Conservation (phyloP, 2,797 vertebrate genomes). For the Cyprinella venusta region DNA sequence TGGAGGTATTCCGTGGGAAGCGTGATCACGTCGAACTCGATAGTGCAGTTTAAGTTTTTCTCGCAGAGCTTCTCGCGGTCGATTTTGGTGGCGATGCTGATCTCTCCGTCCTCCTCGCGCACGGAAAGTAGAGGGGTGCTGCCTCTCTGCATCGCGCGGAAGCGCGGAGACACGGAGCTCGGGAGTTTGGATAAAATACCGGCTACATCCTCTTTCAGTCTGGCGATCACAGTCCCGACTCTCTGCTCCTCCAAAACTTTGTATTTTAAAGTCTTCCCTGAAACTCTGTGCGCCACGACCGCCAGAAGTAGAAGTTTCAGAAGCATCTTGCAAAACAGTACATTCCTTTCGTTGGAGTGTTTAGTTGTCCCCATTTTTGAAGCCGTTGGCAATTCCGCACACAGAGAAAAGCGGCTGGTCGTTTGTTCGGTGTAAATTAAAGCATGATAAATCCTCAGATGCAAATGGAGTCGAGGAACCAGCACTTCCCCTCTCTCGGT, state of each 20-base stretch:
- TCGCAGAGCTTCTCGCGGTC: slow-evolving; percentile 96
- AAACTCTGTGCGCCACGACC: slow-evolving; percentile 63
- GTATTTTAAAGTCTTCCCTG: slow-evolving; percentile 90
- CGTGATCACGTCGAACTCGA: slow-evolving; percentile 96
- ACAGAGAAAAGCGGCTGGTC: slow-evolving; percentile 47
- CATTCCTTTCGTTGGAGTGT: slow-evolving; percentile 62
- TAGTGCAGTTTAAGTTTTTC: slow-evolving; percentile 93
- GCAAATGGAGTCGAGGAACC: slow-evolving; percentile 32
- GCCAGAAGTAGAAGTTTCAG: slow-evolving; percentile 65
- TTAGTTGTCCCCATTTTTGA: slow-evolving; percentile 66
- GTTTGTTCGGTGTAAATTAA: slow-evolving; percentile 63
- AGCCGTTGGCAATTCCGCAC: slow-evolving; percentile 58
- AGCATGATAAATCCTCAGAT: slow-evolving; percentile 69
- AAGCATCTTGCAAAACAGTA: slow-evolving; percentile 60
- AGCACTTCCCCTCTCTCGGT: slow-evolving; percentile 13
- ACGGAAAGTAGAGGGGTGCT: slow-evolving; percentile 85
- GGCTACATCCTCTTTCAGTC: slow-evolving; percentile 89
- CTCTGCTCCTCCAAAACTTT: slow-evolving; percentile 96
- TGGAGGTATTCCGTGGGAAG: slow-evolving; percentile 94
- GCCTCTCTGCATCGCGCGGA: slow-evolving; percentile 91
- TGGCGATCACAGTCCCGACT: slow-evolving; percentile 89
- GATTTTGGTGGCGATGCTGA: slow-evolving; percentile 90
- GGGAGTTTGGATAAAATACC: slow-evolving; percentile 86
- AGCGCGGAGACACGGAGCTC: slow-evolving; percentile 84
- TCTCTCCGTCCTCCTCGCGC: slow-evolving; percentile 92